Conservation (phyloP, 2,888 invertebrate species). For the Calephelis perditalis region DNA sequence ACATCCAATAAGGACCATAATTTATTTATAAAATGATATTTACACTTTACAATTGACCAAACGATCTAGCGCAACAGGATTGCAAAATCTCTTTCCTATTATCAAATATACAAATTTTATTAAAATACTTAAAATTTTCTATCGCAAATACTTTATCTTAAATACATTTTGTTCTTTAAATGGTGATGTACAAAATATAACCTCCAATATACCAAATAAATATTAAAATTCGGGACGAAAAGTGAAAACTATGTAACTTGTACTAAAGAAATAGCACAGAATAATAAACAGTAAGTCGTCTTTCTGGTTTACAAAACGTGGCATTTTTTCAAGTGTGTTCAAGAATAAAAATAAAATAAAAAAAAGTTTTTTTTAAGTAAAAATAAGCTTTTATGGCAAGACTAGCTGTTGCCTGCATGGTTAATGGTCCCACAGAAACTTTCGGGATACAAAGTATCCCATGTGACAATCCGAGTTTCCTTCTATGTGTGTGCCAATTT, state of each 20-base stretch:
- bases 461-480: too few species aligned
- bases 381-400: too few species aligned
- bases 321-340: too few species aligned
- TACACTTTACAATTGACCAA: constrained; percentile 75
- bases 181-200: constrained; percentile 15
- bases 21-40: constrained; percentile 73
- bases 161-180: constrained; percentile 16
- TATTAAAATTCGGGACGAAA: neutral
- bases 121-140: constrained; percentile 3
- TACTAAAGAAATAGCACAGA: too few species aligned
- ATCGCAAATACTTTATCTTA: constrained; percentile 10
- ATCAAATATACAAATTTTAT: constrained; percentile 9
- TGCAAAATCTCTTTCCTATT: constrained; percentile 24
- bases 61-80: constrained; percentile 52
- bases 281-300: too few species aligned
- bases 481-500: too few species aligned
- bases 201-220: constrained; percentile 6
- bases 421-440: too few species aligned
- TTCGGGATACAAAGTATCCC: too few species aligned
- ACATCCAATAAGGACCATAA: constrained; percentile 74
- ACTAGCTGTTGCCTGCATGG: too few species aligned
- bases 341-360: too few species aligned
- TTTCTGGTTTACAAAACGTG: too few species aligned
- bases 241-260: neutral
- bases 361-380: too few species aligned